Evolutionary conservation across 2,888 invertebrate species (phyloP).

Genomic region (Caenorhabditis angaria): DNA sequence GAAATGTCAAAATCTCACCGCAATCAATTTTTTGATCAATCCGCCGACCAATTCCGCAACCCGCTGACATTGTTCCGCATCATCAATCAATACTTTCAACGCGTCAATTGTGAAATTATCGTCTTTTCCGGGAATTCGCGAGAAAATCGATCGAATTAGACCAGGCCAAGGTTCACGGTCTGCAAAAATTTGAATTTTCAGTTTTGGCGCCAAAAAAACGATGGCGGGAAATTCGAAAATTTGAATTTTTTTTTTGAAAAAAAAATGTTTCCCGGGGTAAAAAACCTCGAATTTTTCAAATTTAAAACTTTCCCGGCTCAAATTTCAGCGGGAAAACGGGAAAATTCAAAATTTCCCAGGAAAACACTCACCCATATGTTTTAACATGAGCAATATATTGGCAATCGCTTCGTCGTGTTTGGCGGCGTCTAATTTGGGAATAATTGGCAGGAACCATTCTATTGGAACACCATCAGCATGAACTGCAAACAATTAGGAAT

Average conservation of each 20-base stretch:
- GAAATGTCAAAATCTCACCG: too few relatives aligned
- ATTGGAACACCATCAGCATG: slow-evolving; percentile 55
- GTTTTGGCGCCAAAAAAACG: too few relatives aligned
- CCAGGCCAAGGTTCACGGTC: slow-evolving; percentile 82
- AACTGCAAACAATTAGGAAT: slow-evolving; percentile 29
- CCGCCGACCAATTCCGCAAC: slow-evolving; percentile 75
- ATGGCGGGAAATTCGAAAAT: too few relatives aligned
- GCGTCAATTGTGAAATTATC: slow-evolving; percentile 91
- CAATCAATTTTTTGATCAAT: slow-evolving; percentile 70
- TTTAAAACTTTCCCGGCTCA: too few relatives aligned
- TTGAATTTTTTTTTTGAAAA: too few relatives aligned
- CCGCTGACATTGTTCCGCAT: slow-evolving; percentile 82
- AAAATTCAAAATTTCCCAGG: background rate
- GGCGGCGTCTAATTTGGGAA: slow-evolving; percentile 79
- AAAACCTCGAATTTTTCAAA: too few relatives aligned
- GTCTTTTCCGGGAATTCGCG: slow-evolving; percentile 74
- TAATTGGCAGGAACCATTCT: slow-evolving; percentile 53
- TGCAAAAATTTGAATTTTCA: slow-evolving; percentile 22
- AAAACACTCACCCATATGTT: slow-evolving; percentile 72
- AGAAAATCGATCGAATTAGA: slow-evolving; percentile 83
- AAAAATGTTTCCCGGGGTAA: too few relatives aligned
- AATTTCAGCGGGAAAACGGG: too few relatives aligned
- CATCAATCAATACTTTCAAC: slow-evolving; percentile 88
- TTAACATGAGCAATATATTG: slow-evolving; percentile 87
- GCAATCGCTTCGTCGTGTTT: slow-evolving; percentile 92